Conservation (phyloP, 2,113 vertebrate genomes). For the Opisthocomus hoazin region DNA sequence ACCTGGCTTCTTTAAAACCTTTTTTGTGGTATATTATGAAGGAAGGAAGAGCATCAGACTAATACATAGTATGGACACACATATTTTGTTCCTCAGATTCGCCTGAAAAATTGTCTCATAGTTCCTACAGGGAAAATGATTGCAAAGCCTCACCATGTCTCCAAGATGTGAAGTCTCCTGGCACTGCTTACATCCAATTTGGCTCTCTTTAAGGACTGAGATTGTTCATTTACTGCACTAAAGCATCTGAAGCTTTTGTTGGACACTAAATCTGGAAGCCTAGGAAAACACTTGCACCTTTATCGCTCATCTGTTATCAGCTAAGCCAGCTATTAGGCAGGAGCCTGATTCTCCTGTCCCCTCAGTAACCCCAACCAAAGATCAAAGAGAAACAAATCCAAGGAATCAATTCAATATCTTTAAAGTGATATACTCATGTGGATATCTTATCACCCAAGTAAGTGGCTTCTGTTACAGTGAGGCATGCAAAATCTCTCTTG, state of each 20-base stretch:
- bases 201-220: neutral
- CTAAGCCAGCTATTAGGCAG: neutral
- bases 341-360: neutral
- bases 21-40: neutral
- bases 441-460: neutral
- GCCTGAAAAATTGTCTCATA: neutral
- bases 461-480: fast-evolving
- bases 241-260: neutral
- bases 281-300: neutral
- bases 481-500: neutral
- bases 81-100: neutral
- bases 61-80: neutral
- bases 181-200: neutral
- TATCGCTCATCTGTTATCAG: neutral
- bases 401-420: neutral
- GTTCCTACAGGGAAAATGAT: neutral
- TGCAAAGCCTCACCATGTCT: neutral
- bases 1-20: neutral
- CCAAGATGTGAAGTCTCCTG: neutral
- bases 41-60: neutral
- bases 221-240: neutral
- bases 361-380: neutral
- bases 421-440: neutral
- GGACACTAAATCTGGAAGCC: neutral
- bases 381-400: neutral